Percentiles rank a stretch among this genome's conserved stretches.
Conservation (phyloP, 2,888 invertebrate species). For the Mimumesa dahlbomi region DNA sequence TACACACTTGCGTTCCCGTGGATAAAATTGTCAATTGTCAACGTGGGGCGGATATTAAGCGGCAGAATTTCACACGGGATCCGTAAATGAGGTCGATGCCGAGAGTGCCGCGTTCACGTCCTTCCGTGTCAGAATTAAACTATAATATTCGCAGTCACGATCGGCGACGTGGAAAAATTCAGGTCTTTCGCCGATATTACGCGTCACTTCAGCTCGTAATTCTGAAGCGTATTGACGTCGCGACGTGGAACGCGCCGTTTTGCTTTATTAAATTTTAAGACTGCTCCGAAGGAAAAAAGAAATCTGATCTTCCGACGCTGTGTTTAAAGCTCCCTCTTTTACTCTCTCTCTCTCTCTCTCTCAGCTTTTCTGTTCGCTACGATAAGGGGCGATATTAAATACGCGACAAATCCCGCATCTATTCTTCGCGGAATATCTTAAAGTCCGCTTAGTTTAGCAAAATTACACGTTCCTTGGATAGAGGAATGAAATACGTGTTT, state of each 20-base stretch:
- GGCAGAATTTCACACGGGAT: too few relatives aligned
- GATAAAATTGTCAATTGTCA: too few relatives aligned
- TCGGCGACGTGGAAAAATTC: slow-evolving; percentile 35
- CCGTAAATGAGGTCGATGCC: too few relatives aligned
- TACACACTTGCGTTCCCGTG: too few relatives aligned
- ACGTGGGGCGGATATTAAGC: too few relatives aligned
- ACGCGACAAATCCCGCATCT: too few relatives aligned
- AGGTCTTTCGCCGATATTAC: slow-evolving; percentile 20
- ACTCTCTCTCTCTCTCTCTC: too few relatives aligned
- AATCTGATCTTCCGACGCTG: slow-evolving; percentile 10
- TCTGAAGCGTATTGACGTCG: slow-evolving; percentile 16
- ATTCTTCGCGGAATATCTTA: too few relatives aligned
- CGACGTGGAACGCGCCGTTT: slow-evolving; percentile 6
- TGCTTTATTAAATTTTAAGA: slow-evolving; percentile 33
- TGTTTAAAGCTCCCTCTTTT: too few relatives aligned
- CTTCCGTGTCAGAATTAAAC: slow-evolving; percentile 15
- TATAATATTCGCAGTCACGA: slow-evolving; percentile 29
- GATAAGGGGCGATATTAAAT: not conserved
- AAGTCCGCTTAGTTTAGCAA: too few relatives aligned
- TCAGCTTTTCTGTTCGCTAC: not conserved
- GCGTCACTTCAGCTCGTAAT: slow-evolving; percentile 9
- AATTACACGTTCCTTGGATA: too few relatives aligned
- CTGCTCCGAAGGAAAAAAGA: slow-evolving; percentile 1
- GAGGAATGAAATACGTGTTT: too few relatives aligned
- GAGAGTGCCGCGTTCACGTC: not conserved